Evolutionary conservation across 2,113 vertebrate genomes (phyloP).

Genomic region (Dasypus novemcinctus): DNA sequence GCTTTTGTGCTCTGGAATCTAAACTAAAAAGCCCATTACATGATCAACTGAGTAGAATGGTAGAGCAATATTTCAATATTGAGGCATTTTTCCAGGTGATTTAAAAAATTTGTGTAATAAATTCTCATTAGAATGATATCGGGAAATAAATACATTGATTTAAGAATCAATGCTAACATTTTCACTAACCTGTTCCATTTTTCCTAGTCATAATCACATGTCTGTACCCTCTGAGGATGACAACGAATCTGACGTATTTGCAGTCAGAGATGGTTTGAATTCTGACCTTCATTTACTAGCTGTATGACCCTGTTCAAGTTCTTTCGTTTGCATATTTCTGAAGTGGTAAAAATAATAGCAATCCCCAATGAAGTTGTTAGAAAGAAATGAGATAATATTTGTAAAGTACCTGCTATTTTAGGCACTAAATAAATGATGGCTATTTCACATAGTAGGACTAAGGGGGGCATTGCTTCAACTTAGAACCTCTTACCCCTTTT

Average conservation of each 20-base stretch:
- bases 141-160: constrained; percentile 46
- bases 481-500: neutral
- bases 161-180: neutral
- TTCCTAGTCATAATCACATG: neutral
- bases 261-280: neutral
- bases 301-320: neutral
- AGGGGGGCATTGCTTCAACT: neutral
- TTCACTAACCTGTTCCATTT: neutral
- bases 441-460: neutral
- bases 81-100: constrained; percentile 39
- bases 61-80: constrained; percentile 27
- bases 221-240: neutral
- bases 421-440: neutral
- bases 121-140: constrained; percentile 46
- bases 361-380: neutral
- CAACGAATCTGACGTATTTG: neutral
- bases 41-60: constrained; percentile 45
- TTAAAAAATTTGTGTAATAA: constrained; percentile 36
- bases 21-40: constrained; percentile 55
- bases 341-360: constrained; percentile 2
- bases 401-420: neutral
- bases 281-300: constrained; percentile 12
- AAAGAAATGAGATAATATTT: constrained; percentile 28
- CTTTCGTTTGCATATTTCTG: constrained; percentile 10
- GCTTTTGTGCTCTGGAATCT: constrained; percentile 20